Evolutionary conservation across 92 coral and sea anemone genomes (phyloP).

Genomic region (Actinernus sp.): DNA sequence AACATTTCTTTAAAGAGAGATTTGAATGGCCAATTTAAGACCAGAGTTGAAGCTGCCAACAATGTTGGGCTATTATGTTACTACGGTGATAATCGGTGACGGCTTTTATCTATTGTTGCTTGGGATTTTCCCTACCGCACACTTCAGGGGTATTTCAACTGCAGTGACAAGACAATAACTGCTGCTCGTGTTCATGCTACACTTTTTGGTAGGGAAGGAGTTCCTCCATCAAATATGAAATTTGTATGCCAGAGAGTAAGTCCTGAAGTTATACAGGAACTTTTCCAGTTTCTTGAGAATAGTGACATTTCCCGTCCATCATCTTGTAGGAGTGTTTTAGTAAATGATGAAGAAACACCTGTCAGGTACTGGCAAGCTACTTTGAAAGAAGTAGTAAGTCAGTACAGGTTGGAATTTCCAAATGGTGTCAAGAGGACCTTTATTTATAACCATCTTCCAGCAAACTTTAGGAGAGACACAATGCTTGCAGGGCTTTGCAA

Average conservation of each 20-base stretch:
- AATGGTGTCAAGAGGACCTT: constrained; percentile 47
- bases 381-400: constrained; percentile 25
- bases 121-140: not conserved
- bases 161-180: constrained; percentile 26
- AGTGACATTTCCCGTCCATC: constrained; percentile 48
- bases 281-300: constrained; percentile 20
- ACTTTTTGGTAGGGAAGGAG: constrained; percentile 58
- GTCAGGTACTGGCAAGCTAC: constrained; percentile 39
- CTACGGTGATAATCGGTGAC: constrained; percentile 2
- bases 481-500: constrained; percentile 65
- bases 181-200: constrained; percentile 55
- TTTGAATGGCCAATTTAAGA: no score
- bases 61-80: not conserved
- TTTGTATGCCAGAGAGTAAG: constrained; percentile 37
- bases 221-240: constrained; percentile 6
- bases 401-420: constrained; percentile 30
- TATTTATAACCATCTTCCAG: constrained; percentile 48
- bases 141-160: not conserved
- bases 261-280: constrained; percentile 36
- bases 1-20: no score
- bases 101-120: constrained; percentile 1
- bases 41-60: not conserved
- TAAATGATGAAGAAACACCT: constrained; percentile 21
- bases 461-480: constrained; percentile 31
- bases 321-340: constrained; percentile 43